Evolutionary conservation across 2,888 invertebrate genomes (phyloP), one percentile per base, ranked within the genome.

Genomic region (Nomada goodeniana): DNA sequence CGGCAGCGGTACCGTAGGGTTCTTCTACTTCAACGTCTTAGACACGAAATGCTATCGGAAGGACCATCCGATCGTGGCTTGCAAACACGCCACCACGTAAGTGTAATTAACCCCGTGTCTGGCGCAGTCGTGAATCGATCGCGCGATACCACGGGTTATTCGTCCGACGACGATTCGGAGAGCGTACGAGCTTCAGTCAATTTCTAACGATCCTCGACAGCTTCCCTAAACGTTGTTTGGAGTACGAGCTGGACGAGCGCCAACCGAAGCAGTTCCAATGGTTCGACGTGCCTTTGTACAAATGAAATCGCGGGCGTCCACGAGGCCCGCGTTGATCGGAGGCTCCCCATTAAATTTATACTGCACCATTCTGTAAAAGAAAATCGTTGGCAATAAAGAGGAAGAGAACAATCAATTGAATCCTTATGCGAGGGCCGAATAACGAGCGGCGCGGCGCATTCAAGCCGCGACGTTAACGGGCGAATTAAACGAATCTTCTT

Each of bases 21-120:
- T 93, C 73, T 91, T 95, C 47, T 95, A 95, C 92, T 95, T 95
- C 93, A 95, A 94, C 89, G 90, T 95, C 65, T 90, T 95, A 44
- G 94, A 94, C 29, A 96, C 96, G 0, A 92, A 95, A 89, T 96
- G 96, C 92, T 96, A 94, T 90, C 94, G 94, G 77, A 85, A 95
- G 42, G 96, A 96, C 82, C 95, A 95, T 88, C 96, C 96, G 0
- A 93, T 95, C 42, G 91, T 91, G 0, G 93, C 93, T 2, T 96
- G 96, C 90, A 91, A 91, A 50, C 94, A 92, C 86, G 94, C 92
- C 82, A 94, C 95, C 91, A 95, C 95, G 96, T 96, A 91, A 92
- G 94, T 92, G 3, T 50, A 42, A 42, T 47, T 26, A 5, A n/a
- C 15, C 50, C 20, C 47, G 47, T 15, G 47, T 36, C 29, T 47